Evolutionary conservation across 2,797 vertebrate genomes (phyloP), one percentile per base, ranked within the genome.

Genomic region (Halcyon smyrnensis): DNA sequence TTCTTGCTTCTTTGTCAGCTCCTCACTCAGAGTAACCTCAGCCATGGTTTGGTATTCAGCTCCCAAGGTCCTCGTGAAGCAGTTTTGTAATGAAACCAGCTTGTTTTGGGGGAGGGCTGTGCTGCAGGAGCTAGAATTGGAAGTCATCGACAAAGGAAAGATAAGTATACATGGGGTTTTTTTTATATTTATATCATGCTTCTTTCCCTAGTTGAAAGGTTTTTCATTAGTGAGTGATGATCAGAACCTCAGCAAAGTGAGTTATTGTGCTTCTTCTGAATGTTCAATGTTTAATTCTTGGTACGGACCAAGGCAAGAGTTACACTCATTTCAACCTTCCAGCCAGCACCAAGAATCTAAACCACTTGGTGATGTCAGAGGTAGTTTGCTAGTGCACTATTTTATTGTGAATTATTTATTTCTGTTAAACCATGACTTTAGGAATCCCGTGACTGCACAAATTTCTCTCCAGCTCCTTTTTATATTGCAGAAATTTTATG

Each of bases 131-230:
- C 5, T 13, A 27, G 18, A 28, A 19, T 4, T 59, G 27, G 34
- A 34, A 28, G 3, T 2, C 13, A 45, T 39, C 4, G 2, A 6
- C 12, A 32, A 46, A 51, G 4, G 13, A 21, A 62, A 70, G 67
- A 0, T 82, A 43, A 86, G 21, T 21, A 6, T 0, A 1, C 0
- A 0, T 63, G 5, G 48, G 48, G 25, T 11, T 2, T 12, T 39
- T 24, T 6, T 28, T 25, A 6, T 23, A 2, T 37, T 81, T 78
- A 6, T 32, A 5, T 14, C 36, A 15, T 24, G 7, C 4, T 76
- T 56, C 8, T 74, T 65, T 36, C 16, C 16, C 6, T 34, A 1
- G 75, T 45, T 46, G 37, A 41, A 34, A 51, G 43, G 23, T 4
- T 60, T 32, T 80, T 63, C 13, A 2, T 43, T 17, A 18, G 34